phyloP scores from a whole-genome alignment of 2,888 invertebrate genomes.

The Hirtodrosophila alboralis region DNA sequence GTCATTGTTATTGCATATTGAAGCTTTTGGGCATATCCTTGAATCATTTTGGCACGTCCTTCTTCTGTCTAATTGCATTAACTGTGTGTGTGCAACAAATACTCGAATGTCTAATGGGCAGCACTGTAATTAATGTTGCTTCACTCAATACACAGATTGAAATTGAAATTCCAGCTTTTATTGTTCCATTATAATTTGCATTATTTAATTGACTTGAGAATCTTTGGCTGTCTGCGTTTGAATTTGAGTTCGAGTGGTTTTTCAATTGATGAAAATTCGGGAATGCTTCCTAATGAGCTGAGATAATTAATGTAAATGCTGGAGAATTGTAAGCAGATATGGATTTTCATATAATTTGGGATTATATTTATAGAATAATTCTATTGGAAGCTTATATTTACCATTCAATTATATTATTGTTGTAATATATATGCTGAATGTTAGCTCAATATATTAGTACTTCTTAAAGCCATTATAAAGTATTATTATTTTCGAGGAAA shows the following conservation, averaged over 20 bases:
- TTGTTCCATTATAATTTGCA: conserved; percentile 44
- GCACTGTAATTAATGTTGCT: conserved; percentile 37
- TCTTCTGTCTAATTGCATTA: conserved; percentile 56
- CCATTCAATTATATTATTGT: no score
- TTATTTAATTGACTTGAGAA: conserved; percentile 31
- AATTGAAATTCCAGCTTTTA: conserved; percentile 15
- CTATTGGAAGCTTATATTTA: no score
- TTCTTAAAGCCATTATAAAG: no score
- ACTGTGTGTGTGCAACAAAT: conserved; percentile 54
- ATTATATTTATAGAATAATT: no score
- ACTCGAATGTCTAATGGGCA: conserved; percentile 50
- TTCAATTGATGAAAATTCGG: background rate
- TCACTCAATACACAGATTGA: conserved; percentile 15
- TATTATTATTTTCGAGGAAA: no score
- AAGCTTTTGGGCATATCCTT: conserved; percentile 19
- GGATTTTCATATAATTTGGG: no score
- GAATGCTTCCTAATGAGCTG: background rate
- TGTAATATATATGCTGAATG: no score
- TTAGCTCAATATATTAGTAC: no score
- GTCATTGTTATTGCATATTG: conserved; percentile 30
- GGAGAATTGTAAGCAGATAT: no score
- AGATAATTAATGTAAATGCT: background rate
- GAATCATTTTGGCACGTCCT: conserved; percentile 37
- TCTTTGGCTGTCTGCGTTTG: conserved; percentile 5
- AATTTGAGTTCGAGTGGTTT: conserved; percentile 2